Conservation (phyloP, 2,888 invertebrate genomes). For the Rhopalosiphum nymphaeae region DNA sequence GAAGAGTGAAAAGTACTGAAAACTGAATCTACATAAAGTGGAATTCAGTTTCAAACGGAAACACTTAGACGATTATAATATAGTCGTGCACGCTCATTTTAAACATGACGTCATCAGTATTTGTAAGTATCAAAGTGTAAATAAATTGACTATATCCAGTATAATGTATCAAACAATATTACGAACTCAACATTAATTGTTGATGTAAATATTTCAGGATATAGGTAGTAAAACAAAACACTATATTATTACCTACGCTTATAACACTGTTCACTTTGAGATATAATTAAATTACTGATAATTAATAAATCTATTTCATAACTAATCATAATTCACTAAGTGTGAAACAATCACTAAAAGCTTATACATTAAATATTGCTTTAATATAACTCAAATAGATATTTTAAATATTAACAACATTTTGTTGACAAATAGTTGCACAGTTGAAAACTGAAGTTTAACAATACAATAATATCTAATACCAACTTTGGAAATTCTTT, state of each 20-base stretch:
- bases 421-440: neutral
- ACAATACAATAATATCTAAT: neutral
- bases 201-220: neutral
- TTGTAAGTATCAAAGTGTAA: neutral
- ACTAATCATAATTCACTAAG: neutral
- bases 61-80: neutral
- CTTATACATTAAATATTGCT: neutral
- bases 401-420: neutral
- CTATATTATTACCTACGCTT: neutral
- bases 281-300: neutral
- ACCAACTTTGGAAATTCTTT: neutral
- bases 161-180: neutral
- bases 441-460: neutral
- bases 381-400: neutral
- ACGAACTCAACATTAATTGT: neutral
- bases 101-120: neutral
- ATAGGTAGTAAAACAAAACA: neutral
- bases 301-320: neutral
- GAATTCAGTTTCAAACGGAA: constrained; percentile 36
- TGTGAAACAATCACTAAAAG: neutral
- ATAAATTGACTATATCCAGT: neutral
- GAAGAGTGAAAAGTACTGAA: neutral
- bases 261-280: neutral
- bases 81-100: neutral
- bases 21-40: neutral